These are phyloP conservation scores for Drosophila tristis DNA, from an alignment of 1,140 invertebrate genomes.

Conservation along the genomic window DNA sequence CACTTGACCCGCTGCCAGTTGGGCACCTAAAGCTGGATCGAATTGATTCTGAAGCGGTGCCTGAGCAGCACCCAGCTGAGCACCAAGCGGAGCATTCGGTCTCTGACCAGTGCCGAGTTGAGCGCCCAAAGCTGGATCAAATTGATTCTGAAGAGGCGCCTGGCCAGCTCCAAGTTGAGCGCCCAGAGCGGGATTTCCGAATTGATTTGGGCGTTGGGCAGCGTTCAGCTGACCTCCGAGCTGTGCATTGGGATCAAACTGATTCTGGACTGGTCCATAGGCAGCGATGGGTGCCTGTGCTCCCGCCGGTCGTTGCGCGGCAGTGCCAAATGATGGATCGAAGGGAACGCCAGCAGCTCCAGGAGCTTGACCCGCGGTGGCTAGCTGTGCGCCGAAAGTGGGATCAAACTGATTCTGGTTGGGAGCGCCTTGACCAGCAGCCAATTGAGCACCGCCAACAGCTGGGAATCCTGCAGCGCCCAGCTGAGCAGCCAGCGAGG, in stretches of 20 bases:
- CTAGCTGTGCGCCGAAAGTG: slow-evolving; percentile 21
- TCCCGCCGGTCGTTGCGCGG: slow-evolving; percentile 17
- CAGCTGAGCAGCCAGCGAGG: slow-evolving; percentile 37
- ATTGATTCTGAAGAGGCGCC: neutral
- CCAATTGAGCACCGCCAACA: slow-evolving; percentile 16
- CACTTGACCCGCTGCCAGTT: slow-evolving; percentile 29
- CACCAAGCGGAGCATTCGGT: slow-evolving; percentile 6
- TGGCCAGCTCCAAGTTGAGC: slow-evolving; percentile 33
- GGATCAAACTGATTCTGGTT: slow-evolving; percentile 46
- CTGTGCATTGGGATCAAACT: slow-evolving; percentile 20
- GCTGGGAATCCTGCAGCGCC: slow-evolving; percentile 16
- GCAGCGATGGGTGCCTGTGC: slow-evolving; percentile 1
- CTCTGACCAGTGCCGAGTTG: slow-evolving; percentile 22
- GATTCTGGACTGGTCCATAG: slow-evolving; percentile 32
- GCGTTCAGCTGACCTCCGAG: slow-evolving; percentile 8
- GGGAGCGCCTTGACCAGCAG: slow-evolving; percentile 12
- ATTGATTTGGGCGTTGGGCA: slow-evolving; percentile 4
- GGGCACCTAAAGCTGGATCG: slow-evolving; percentile 30
- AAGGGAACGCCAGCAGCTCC: slow-evolving; percentile 14
- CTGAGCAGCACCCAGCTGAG: slow-evolving; percentile 22
- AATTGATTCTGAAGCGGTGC: slow-evolving; percentile 8
- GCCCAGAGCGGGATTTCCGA: slow-evolving; percentile 21
- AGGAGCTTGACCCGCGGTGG: slow-evolving; percentile 30
- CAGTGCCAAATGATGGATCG: slow-evolving; percentile 10
- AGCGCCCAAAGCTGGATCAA: slow-evolving; percentile 24